These are phyloP conservation scores for Pseudois nayaur DNA, from an alignment of 2,113 vertebrate genomes.

Conservation along the genomic window DNA sequence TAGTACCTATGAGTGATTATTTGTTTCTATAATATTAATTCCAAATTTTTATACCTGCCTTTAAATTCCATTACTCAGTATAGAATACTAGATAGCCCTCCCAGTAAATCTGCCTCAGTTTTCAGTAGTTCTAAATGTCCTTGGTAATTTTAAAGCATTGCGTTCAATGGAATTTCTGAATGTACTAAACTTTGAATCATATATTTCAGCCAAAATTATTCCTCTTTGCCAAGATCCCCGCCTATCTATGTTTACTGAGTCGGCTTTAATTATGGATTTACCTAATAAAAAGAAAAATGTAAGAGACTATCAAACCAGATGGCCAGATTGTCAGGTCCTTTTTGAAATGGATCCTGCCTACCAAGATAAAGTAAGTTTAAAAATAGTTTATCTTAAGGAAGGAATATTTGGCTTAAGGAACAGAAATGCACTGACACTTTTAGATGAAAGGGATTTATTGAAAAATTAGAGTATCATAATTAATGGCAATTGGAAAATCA, in stretches of 20 bases:
- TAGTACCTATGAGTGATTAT: neutral
- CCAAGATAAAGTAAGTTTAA: conserved; percentile 51
- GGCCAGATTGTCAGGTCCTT: conserved; percentile 64
- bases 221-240: conserved; percentile 70
- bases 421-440: neutral
- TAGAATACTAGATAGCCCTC: neutral
- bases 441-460: neutral
- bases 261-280: neutral
- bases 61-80: neutral
- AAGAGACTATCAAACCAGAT: neutral
- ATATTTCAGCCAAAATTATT: conserved; percentile 66
- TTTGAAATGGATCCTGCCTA: conserved; percentile 68
- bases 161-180: neutral
- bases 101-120: neutral
- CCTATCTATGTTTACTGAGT: conserved; percentile 59
- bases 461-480: neutral
- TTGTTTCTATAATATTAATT: neutral
- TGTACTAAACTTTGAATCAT: conserved; percentile 25
- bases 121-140: neutral
- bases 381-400: neutral
- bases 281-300: conserved; percentile 2
- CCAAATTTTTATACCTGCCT: neutral
- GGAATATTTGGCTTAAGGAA: neutral
- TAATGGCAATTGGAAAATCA: neutral
- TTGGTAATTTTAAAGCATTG: neutral